Conservation (phyloP, 2,888 invertebrate genomes). For the Poecilus cupreus region DNA sequence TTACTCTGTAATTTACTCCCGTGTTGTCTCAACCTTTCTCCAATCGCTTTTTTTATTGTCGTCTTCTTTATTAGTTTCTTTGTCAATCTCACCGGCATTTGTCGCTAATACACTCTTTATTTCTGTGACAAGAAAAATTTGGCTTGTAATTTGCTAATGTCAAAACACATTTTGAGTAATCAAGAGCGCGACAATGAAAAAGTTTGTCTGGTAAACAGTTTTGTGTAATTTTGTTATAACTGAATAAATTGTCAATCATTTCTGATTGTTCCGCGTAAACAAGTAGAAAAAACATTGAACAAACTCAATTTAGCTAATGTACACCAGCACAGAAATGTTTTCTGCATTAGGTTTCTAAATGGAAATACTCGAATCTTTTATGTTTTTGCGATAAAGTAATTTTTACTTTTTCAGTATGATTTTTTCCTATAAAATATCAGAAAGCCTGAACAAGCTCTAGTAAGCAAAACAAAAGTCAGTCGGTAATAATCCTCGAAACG, state of each 20-base stretch:
- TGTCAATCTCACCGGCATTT: background rate
- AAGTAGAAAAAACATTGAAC: background rate
- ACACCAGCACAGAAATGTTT: background rate
- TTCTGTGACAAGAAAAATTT: background rate
- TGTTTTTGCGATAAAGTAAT: conserved; percentile 5
- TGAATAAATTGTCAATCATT: conserved; percentile 5
- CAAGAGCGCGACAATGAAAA: background rate
- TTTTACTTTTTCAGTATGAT: too few relatives aligned
- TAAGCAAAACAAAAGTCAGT: conserved; percentile 54
- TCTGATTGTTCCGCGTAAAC: background rate
- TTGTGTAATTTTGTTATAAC: background rate
- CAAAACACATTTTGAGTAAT: background rate
- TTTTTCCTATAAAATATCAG: conserved; percentile 27
- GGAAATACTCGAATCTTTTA: background rate
- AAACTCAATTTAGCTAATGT: conserved; percentile 1
- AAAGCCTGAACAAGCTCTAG: conserved; percentile 39
- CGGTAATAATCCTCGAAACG: conserved; percentile 50
- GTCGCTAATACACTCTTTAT: conserved; percentile 22
- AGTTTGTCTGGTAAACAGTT: background rate
- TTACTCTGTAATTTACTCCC: conserved; percentile 56
- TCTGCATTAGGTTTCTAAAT: too few relatives aligned
- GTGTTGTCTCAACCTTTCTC: conserved; percentile 41
- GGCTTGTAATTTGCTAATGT: conserved; percentile 21
- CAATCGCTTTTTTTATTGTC: conserved; percentile 47
- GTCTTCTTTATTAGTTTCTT: conserved; percentile 31